Percentiles rank a stretch among this genome's conserved stretches.
Evolutionary conservation across 2,113 vertebrate species (phyloP).

Genomic region (Scalopus aquaticus): DNA sequence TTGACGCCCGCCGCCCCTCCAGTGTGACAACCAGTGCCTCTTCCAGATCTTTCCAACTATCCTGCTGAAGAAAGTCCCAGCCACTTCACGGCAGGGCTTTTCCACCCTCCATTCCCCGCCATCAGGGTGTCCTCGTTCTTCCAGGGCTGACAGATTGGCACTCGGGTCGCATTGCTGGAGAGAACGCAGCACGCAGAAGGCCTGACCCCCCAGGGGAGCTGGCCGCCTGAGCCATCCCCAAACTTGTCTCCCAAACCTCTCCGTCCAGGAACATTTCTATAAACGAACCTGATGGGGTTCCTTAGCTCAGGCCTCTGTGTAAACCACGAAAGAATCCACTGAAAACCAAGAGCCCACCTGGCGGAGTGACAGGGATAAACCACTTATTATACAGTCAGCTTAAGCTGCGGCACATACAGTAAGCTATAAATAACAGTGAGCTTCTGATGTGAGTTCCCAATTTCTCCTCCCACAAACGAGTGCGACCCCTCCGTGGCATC

Average conservation of each 20-base stretch:
- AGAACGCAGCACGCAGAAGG: not conserved
- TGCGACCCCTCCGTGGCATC: not conserved
- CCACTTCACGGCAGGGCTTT: not conserved
- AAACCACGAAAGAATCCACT: not conserved
- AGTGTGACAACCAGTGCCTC: not conserved
- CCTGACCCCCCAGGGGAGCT: not conserved
- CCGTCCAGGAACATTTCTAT: not conserved
- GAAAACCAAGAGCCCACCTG: not conserved
- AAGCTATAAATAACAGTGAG: not conserved
- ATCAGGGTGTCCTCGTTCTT: not conserved
- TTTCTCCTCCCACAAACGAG: not conserved
- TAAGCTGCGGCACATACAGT: too few relatives aligned
- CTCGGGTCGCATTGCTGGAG: not conserved
- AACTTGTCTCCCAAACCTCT: not conserved
- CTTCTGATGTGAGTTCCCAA: not conserved
- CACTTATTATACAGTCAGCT: not conserved
- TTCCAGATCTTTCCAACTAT: not conserved
- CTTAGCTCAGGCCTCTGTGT: not conserved
- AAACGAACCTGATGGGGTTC: not conserved
- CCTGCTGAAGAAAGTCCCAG: not conserved
- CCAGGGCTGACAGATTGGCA: accelerated
- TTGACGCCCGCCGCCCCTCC: not conserved
- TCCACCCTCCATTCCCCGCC: not conserved
- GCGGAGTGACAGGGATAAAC: not conserved
- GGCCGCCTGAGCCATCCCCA: not conserved